Evolutionary conservation across 2,113 vertebrate species (phyloP), one percentile per base, ranked within the genome.

Genomic region (Antechinus stuartii): DNA sequence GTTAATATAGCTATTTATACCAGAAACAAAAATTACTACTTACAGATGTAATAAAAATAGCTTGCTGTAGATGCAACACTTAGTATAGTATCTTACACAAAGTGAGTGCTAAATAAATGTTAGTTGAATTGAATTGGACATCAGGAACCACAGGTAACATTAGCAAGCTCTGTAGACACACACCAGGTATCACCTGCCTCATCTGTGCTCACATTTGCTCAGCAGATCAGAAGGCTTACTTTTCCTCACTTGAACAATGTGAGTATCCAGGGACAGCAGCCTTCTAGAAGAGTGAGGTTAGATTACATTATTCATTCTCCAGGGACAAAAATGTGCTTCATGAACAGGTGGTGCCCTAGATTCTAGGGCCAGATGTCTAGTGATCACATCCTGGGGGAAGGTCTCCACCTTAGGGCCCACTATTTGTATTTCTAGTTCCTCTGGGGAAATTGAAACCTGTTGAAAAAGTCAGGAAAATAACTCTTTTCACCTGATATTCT

Each of bases 231-330:
- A 16, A 54, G n/a, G 8, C 68, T 50, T 27, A 0, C 25, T 84
- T 91, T 50, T 19, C 10, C 56, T 53, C 54, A 50, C 8, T 54
- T 49, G 49, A 27, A 93, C 19, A 0, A 7, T 16, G 53, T 49
- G 68, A 49, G 54, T 57, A 89, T 94, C 54, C 93, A 95, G 91
- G 57, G 56, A 89, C 54, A 47, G 92, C 55, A 56, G 55, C 22
- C 49, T 95, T 26, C 54, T 55, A 16, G 35, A 90, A 76, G 5
- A 93, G 47, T 55, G 22, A 35, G 92, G 7, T 9, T 54, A 9
- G n/a, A 24, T 94, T 94, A 96, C 42, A 54, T 27, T 50, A 91
- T 19, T n/a, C 52, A 68, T 76, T 94, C 93, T 96, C 90, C 76
- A 94, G 89, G 93, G 30, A 92, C 52, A 49, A 55, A 47, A 90